Base-by-base conservation (phyloP, 2,113 vertebrate genomes). In the Apeltes quadracus region DNA sequence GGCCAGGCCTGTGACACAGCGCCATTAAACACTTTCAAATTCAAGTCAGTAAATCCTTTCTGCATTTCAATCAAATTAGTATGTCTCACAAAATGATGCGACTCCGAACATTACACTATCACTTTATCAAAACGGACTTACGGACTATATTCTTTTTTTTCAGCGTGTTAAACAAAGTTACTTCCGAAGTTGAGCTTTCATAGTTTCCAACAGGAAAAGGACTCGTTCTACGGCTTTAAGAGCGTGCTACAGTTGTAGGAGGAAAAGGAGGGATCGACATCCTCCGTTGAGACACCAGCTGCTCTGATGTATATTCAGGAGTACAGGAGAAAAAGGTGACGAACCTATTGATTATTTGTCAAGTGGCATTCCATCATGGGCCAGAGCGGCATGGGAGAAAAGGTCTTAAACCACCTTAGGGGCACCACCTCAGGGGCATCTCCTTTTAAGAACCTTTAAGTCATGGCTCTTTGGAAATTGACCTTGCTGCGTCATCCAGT, bases 271-370 rank as follows among this genome's bases (percentile, higher is more conserved):
- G 69, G 83, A 90, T 72, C 39, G 55, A 69, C 25, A n/a, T 12
- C 44, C 68, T 76, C 84, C 79, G 77, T 27, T 25, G 82, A 85
- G 86, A 88, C 64, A 56, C 69, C 50, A 57, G 77, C 74, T 71
- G 72, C 69, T 79, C 86, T 90, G 80, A 91, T 93, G 84, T 88
- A 91, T 91, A 92, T 93, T 92, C 87, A 93, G 62, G 62, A 83
- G 79, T 70, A 86, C 76, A 86, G 86, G 50, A 82, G 88, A 90
- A 91, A 92, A 92, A 92, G 92, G 89, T 92, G 90, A 90, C 78
- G 69, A 88, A 90, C 85, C 82, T 92, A 94, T 93, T 91, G 92
- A 83, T 90, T 85, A 92, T 57, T 75, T 90, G 93, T 92, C 92
- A 90, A 78, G 61, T 68, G 68, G 83, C 81, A 88, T 93, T 91